Evolutionary conservation across 2,113 vertebrate genomes (phyloP), one percentile per base, ranked within the genome.

Genomic region (Steatornis caripensis): DNA sequence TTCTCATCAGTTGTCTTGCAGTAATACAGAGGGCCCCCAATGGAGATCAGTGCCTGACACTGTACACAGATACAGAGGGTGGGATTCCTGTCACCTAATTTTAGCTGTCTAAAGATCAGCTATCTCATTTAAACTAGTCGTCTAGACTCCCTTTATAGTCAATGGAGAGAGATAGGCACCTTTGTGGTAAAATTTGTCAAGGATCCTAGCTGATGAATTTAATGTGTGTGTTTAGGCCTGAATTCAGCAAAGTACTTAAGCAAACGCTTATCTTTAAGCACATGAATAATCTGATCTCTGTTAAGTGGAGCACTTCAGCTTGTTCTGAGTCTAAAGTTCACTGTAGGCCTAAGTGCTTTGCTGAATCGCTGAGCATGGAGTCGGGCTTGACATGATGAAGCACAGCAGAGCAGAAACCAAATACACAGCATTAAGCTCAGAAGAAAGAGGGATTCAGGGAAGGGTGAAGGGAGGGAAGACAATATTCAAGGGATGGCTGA

Each of bases 51-150:
- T 77, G 58, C 68, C 93, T 81, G 89, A 87, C 61, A 60, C 60
- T 17, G 21, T 1, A 34, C 66, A 23, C 6, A 77, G 92, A 70
- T 46, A 64, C 1, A 66, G 55, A 76, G 61, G 60, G 53, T 82
- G 80, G 74, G 87, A 96, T 87, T 93, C 84, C 93, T 97, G 84
- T 96, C 91, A 87, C 94, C 91, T 94, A 34, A 84, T 91, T 94
- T 87, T 24, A 71, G 24, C 84, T 82, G 64, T 9, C 43, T 87
- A 48, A 89, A 92, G 84, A 93, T 96, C 78, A 97, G 77, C 48
- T 95, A 91, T 94, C 93, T 82, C 62, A 55, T 79, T 95, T 82
- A 92, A 91, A 95, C 64, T 48, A 34, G 60, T 70, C 5, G 1
- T 43, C 76, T 51, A 84, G 77, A 43, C 72, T 94, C 46, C 48